Percentiles rank a stretch among this genome's conserved stretches.
phyloP scores from a whole-genome alignment of 2,888 invertebrate species.

The Epistrophe grossulariae region DNA sequence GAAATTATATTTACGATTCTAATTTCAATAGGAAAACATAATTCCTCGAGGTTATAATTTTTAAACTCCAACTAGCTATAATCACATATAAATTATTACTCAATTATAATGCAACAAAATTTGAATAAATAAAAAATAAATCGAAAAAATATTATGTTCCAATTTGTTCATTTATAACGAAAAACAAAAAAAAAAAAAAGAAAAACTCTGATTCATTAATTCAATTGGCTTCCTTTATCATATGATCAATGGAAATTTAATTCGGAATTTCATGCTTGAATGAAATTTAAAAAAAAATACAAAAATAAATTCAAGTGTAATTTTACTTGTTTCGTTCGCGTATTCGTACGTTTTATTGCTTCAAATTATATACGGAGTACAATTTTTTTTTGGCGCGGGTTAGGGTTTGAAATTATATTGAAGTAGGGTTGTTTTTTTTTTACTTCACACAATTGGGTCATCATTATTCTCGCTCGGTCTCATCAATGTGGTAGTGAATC shows the following conservation, averaged over 20 bases:
- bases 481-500: conserved; percentile 35
- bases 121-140: conserved; percentile 23
- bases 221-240: conserved; percentile 19
- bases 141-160: conserved; percentile 29
- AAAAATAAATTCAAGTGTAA: conserved; percentile 14
- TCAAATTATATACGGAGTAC: conserved; percentile 56
- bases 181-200: neutral
- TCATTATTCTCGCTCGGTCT: conserved; percentile 9
- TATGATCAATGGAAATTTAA: conserved; percentile 5
- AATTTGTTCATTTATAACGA: neutral
- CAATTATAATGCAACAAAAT: conserved; percentile 23
- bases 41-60: neutral
- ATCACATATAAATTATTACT: conserved; percentile 11
- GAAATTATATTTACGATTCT: neutral
- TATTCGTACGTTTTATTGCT: conserved; percentile 63
- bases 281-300: neutral
- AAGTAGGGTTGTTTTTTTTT: neutral
- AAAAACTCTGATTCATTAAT: conserved; percentile 11
- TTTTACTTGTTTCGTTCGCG: neutral
- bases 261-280: neutral
- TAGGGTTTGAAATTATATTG: conserved; percentile 12
- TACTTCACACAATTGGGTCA: conserved; percentile 43
- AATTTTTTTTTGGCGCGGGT: conserved; percentile 24
- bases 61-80: neutral
- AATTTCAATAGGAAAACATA: conserved; percentile 5